A percentile compares a stretch with the other conserved stretches of the same genome.
phyloP scores from a whole-genome alignment of 2,888 invertebrate genomes.

The Macrophya alboannulata region DNA sequence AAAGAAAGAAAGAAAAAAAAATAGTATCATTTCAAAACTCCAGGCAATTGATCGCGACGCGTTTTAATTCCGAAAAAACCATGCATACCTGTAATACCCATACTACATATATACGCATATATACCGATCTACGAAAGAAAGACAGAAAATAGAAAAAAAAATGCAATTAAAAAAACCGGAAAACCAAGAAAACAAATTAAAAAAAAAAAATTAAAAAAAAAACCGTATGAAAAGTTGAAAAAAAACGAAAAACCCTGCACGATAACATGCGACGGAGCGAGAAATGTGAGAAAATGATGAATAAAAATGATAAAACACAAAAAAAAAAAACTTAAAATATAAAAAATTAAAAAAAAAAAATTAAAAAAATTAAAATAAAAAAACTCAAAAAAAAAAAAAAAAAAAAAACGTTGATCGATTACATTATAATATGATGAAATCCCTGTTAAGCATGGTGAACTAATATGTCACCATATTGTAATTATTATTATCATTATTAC shows the following conservation, averaged over 20 bases:
- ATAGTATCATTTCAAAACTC: background rate
- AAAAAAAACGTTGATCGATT: slow-evolving; percentile 77
- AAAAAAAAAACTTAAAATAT: slow-evolving; percentile 63
- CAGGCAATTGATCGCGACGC: background rate
- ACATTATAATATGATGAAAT: slow-evolving; percentile 69
- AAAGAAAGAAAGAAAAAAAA: background rate
- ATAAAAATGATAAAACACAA: slow-evolving; percentile 62
- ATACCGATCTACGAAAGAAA: too few relatives aligned
- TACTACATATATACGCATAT: too few relatives aligned
- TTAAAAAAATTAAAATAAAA: slow-evolving; percentile 24
- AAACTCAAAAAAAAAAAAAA: slow-evolving; percentile 58
- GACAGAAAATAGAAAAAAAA: background rate
- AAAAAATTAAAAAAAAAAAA: slow-evolving; percentile 56
- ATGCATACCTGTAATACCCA: too few relatives aligned
- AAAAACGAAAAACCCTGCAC: background rate
- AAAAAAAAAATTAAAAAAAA: background rate
- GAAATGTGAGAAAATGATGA: background rate
- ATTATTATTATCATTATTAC: slow-evolving; percentile 79
- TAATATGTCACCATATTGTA: slow-evolving; percentile 77
- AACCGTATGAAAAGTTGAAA: background rate
- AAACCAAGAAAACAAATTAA: background rate
- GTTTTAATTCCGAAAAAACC: background rate
- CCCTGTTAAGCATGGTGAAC: slow-evolving; percentile 79
- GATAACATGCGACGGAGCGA: background rate
- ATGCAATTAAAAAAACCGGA: background rate